Evolutionary conservation across 1,140 invertebrate species (phyloP).

Genomic region (Lepidurus couesii): DNA sequence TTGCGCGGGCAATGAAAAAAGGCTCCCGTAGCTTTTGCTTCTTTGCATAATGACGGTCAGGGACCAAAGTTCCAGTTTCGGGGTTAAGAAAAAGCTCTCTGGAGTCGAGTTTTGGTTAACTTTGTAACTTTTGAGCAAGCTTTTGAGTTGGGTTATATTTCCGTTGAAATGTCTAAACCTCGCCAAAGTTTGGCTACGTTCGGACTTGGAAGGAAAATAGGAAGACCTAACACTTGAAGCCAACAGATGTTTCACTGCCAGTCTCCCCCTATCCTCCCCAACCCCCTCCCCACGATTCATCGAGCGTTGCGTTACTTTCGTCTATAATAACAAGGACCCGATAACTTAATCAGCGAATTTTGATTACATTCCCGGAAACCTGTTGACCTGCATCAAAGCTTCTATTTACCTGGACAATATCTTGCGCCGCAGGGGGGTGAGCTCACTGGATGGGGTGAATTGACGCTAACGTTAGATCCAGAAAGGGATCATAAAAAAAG

Average conservation of each 20-base stretch:
- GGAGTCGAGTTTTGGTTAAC: no score
- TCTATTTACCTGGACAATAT: background rate
- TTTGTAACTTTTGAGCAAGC: no score
- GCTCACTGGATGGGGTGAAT: background rate
- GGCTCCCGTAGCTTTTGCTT: no score
- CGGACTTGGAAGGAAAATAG: background rate
- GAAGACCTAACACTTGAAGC: background rate
- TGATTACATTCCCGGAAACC: conserved; percentile 18
- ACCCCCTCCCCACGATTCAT: background rate
- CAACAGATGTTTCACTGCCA: background rate
- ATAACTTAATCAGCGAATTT: conserved; percentile 15
- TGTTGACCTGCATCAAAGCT: background rate
- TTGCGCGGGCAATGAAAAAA: no score
- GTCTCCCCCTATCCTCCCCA: background rate
- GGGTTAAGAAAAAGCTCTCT: no score
- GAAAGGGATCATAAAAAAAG: conserved; percentile 7
- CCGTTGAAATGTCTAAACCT: background rate
- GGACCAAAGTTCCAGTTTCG: no score
- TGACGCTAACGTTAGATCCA: background rate
- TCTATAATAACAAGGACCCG: background rate
- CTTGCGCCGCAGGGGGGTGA: background rate
- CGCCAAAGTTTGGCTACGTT: background rate
- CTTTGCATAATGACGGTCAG: no score
- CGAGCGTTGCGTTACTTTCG: no score
- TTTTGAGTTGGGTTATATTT: background rate